Evolutionary conservation across 2,888 invertebrate species (phyloP).

Genomic region (Drosophila putrida): DNA sequence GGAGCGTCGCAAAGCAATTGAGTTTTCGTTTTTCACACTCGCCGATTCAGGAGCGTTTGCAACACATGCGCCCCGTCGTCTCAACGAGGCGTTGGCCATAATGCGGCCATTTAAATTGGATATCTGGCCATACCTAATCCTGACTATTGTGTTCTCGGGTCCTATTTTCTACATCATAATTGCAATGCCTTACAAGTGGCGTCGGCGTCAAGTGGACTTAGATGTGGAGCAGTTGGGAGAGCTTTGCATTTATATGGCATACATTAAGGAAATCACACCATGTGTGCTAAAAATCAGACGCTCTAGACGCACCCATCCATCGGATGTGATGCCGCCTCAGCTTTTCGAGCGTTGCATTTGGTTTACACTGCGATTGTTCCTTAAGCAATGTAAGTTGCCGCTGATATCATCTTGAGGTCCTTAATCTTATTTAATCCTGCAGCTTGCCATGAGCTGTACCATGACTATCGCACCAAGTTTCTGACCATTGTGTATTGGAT

Average conservation of each 20-base stretch:
- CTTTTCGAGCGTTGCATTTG: constrained; percentile 89
- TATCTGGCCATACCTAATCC: constrained; percentile 90
- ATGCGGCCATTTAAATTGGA: constrained; percentile 91
- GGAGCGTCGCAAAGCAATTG: constrained; percentile 90
- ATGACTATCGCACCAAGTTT: constrained; percentile 89
- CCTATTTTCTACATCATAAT: constrained; percentile 90
- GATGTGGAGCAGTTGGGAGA: constrained; percentile 62
- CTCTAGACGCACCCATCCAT: constrained; percentile 6
- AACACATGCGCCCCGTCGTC: constrained; percentile 90
- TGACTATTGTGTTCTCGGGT: constrained; percentile 89
- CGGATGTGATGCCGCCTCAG: constrained; percentile 70
- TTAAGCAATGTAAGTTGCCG: constrained; percentile 89
- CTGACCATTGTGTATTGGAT: constrained; percentile 90
- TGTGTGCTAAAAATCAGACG: constrained; percentile 46
- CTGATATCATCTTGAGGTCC: not conserved
- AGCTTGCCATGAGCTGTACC: constrained; percentile 86
- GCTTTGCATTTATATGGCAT: constrained; percentile 69
- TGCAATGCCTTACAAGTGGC: constrained; percentile 86
- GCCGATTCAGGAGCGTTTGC: constrained; percentile 92
- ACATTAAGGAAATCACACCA: constrained; percentile 83
- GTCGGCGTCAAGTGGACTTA: constrained; percentile 11
- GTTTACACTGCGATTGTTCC: constrained; percentile 90
- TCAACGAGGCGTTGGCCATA: constrained; percentile 91
- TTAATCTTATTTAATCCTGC: not conserved
- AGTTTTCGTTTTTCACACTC: constrained; percentile 91